Conservation (phyloP, 23 tunicate species). For the Oikopleura vanhoeffeni region DNA sequence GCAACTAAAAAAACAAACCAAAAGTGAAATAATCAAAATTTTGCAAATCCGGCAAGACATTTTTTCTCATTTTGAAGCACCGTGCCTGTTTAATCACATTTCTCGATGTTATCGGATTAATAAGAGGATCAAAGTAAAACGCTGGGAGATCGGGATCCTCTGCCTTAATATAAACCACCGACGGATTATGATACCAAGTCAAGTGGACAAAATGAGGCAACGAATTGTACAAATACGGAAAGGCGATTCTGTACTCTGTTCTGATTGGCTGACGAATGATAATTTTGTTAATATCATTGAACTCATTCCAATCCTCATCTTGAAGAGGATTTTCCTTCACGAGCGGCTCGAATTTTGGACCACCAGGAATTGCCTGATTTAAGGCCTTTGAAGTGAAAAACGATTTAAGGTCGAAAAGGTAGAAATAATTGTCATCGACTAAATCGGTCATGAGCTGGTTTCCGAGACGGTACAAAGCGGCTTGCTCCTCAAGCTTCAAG, state of each 20-base stretch:
- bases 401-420: constrained; percentile 77
- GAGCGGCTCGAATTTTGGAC: constrained; percentile 95
- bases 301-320: constrained; percentile 99
- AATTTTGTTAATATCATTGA: constrained; percentile 92
- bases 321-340: constrained; percentile 61
- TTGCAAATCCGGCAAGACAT: no score
- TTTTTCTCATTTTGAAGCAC: neutral
- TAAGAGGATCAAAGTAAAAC: constrained; percentile 87
- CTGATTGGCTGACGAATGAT: constrained; percentile 89
- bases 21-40: no score
- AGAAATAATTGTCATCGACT: constrained; percentile 89
- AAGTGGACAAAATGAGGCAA: constrained; percentile 88
- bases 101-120: constrained; percentile 85
- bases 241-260: constrained; percentile 91
- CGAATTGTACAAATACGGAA: constrained; percentile 83
- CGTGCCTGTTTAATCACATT: neutral
- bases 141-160: constrained; percentile 98
- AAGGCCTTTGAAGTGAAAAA: constrained; percentile 93
- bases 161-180: constrained; percentile 79
- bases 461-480: constrained; percentile 77
- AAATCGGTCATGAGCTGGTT: constrained; percentile 80
- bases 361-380: constrained; percentile 97
- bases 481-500: constrained; percentile 42
- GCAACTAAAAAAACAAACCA: no score
- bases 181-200: constrained; percentile 94